These are phyloP conservation scores for Pseudomyrmex sp. DNA, from an alignment of 1,140 invertebrate species.

Conservation along the genomic window DNA sequence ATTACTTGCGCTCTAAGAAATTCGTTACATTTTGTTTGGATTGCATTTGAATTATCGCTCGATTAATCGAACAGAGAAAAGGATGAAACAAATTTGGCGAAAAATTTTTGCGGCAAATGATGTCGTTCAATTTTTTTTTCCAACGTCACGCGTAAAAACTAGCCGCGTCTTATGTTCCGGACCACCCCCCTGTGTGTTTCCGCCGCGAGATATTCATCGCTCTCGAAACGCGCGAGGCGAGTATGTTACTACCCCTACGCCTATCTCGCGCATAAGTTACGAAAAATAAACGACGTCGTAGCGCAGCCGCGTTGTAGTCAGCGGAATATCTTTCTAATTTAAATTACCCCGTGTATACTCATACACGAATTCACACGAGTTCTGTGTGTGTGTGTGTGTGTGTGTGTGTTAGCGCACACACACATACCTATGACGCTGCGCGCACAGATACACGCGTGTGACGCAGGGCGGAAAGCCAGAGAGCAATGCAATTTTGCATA, in stretches of 20 bases:
- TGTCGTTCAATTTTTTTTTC: no score
- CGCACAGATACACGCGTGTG: constrained; percentile 21
- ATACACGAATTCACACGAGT: no score
- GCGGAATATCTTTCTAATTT: constrained; percentile 49
- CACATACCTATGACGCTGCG: background rate
- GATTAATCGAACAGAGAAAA: no score
- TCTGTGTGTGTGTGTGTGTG: background rate
- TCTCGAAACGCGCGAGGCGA: background rate
- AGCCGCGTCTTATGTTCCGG: background rate
- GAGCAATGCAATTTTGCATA: constrained; percentile 79
- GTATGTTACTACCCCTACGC: background rate
- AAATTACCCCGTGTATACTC: constrained; percentile 36
- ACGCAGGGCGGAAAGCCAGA: constrained; percentile 34
- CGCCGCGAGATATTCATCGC: background rate
- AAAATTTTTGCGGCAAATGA: no score
- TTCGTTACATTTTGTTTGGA: no score
- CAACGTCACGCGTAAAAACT: no score
- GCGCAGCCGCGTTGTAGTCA: constrained; percentile 21
- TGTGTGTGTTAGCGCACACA: background rate
- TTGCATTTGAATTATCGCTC: no score
- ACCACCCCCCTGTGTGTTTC: background rate
- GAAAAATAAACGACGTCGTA: constrained; percentile 54
- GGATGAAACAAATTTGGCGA: no score
- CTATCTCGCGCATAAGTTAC: constrained; percentile 33
- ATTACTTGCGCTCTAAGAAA: no score